Percentiles rank a stretch among this genome's conserved stretches.
Conservation (phyloP, 1,140 invertebrate genomes). For the Drosophila navojoa region DNA sequence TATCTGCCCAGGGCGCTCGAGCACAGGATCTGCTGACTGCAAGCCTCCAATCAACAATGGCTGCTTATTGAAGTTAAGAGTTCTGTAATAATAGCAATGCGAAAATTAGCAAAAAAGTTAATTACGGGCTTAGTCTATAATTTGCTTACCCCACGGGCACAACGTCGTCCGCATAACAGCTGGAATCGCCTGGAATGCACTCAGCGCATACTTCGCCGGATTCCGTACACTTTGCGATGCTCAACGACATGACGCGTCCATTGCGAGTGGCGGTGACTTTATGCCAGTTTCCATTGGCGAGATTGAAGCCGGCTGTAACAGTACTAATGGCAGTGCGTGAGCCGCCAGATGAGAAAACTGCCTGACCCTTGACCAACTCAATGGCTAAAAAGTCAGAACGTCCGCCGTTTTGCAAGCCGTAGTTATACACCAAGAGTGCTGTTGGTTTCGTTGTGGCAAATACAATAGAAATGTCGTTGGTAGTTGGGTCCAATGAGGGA, state of each 20-base stretch:
- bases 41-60: conserved; percentile 94
- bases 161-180: conserved; percentile 92
- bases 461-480: conserved; percentile 95
- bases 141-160: conserved; percentile 91
- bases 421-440: conserved; percentile 95
- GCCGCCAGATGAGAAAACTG: conserved; percentile 95
- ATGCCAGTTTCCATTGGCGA: conserved; percentile 95
- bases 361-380: conserved; percentile 92
- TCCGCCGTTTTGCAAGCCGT: conserved; percentile 92
- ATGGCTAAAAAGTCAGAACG: conserved; percentile 96
- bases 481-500: conserved; percentile 91
- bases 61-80: conserved; percentile 96
- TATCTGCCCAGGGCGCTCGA: conserved; percentile 94
- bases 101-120: background rate
- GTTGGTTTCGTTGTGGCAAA: conserved; percentile 95
- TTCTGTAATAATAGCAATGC: conserved; percentile 85
- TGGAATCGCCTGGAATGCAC: conserved; percentile 91
- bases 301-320: conserved; percentile 88
- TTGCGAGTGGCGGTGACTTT: conserved; percentile 96
- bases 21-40: conserved; percentile 91
- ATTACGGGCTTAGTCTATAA: background rate
- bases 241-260: conserved; percentile 92
- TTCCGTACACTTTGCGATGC: conserved; percentile 91
- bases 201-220: conserved; percentile 94
- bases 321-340: conserved; percentile 93